A percentile compares a stretch with the other conserved stretches of the same genome.
Conservation (phyloP, 2,113 vertebrate genomes). For the Dromaius novaehollandiae region DNA sequence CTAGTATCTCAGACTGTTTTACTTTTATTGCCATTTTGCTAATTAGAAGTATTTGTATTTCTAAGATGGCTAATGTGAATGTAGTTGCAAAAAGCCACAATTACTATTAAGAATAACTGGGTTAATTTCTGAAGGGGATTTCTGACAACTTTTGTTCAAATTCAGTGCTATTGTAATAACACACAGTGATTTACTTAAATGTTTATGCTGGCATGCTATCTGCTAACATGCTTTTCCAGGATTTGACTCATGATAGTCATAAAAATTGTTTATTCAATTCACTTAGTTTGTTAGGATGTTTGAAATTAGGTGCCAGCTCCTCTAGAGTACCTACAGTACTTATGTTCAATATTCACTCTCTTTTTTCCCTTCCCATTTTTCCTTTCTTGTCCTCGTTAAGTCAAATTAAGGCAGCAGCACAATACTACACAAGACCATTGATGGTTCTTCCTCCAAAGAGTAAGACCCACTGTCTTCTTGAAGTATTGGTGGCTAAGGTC, state of each 20-base stretch:
- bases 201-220: constrained; percentile 19
- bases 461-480: not conserved
- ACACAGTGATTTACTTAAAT: constrained; percentile 25
- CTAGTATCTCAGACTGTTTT: not conserved
- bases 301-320: not conserved
- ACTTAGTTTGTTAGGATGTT: not conserved
- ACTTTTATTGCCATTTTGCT: constrained; percentile 7
- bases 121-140: constrained; percentile 37
- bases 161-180: not conserved
- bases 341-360: not conserved
- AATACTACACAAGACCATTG: not conserved
- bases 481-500: accelerated
- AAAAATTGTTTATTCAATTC: constrained; percentile 19
- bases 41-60: constrained; percentile 15
- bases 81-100: constrained; percentile 5
- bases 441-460: not conserved
- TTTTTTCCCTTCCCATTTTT: not conserved
- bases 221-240: constrained; percentile 22
- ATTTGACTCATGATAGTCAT: constrained; percentile 19
- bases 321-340: not conserved
- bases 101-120: not conserved
- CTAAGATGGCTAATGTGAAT: not conserved
- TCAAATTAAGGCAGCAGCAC: not conserved
- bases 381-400: not conserved
- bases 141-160: constrained; percentile 20